Conservation (phyloP, 2,113 vertebrate species). For the Rhabdornis inornatus region DNA sequence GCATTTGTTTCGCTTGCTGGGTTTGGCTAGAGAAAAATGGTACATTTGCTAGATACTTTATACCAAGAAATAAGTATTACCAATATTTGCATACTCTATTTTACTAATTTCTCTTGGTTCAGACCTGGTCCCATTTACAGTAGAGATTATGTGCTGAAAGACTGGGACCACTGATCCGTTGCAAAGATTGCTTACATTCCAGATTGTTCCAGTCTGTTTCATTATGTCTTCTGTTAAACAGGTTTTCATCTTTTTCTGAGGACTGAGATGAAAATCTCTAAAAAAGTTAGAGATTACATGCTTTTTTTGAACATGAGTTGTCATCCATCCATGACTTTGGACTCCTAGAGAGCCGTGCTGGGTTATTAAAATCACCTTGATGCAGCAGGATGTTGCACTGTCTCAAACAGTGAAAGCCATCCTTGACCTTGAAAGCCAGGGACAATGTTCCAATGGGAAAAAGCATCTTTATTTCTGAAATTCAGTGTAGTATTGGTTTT, state of each 20-base stretch:
- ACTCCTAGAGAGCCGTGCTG: neutral
- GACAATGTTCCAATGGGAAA: neutral
- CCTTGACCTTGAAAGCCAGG: neutral
- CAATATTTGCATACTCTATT: conserved; percentile 22
- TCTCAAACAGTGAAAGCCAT: neutral
- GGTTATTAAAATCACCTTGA: fast-evolving
- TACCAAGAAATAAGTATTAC: conserved; percentile 11
- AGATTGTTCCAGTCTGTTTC: neutral
- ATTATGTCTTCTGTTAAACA: conserved; percentile 18
- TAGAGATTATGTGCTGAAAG: conserved; percentile 48
- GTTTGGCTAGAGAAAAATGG: conserved; percentile 27
- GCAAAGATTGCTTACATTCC: conserved; percentile 23
- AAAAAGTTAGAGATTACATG: neutral
- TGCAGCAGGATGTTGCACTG: neutral
- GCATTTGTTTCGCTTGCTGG: neutral
- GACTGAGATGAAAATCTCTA: neutral
- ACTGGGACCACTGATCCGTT: conserved; percentile 14
- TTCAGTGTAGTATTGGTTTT: neutral
- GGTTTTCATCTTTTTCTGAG: neutral
- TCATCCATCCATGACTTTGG: neutral
- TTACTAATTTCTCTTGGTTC: conserved; percentile 51
- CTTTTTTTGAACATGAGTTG: neutral
- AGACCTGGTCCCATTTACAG: conserved; percentile 39
- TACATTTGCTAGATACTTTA: conserved; percentile 20
- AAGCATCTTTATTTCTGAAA: neutral